Conservation (phyloP, 2,113 vertebrate species). For the Antechinus stuartii region DNA sequence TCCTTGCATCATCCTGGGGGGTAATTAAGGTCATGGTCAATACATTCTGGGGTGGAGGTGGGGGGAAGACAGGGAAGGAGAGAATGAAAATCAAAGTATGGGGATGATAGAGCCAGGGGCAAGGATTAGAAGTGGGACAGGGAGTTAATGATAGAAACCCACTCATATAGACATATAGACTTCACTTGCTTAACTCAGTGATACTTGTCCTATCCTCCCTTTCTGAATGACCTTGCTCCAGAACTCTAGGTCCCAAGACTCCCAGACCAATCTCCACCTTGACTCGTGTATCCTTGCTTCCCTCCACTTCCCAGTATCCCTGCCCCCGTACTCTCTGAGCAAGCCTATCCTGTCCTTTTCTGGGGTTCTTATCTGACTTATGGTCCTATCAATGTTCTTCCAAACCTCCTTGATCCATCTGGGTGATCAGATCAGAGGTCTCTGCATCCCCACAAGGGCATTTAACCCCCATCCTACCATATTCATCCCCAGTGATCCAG, state of each 20-base stretch:
- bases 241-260: not conserved
- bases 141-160: not conserved
- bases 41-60: not conserved
- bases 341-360: not conserved
- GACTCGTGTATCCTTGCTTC: not conserved
- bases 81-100: not conserved
- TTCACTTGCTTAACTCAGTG: not conserved
- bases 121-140: not conserved
- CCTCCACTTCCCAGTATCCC: not conserved
- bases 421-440: not conserved
- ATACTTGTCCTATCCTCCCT: not conserved
- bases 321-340: not conserved
- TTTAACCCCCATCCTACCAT: not conserved
- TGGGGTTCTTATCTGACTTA: not conserved
- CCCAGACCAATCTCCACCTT: not conserved
- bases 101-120: not conserved
- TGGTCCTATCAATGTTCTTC: not conserved
- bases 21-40: not conserved
- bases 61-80: not conserved
- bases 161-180: not conserved
- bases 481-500: not conserved
- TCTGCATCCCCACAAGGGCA: not conserved
- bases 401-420: not conserved
- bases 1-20: slow-evolving; percentile 93
- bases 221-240: not conserved